Evolutionary conservation across 2,797 vertebrate genomes (phyloP).

Genomic region (Urocyon cinereoargenteus): DNA sequence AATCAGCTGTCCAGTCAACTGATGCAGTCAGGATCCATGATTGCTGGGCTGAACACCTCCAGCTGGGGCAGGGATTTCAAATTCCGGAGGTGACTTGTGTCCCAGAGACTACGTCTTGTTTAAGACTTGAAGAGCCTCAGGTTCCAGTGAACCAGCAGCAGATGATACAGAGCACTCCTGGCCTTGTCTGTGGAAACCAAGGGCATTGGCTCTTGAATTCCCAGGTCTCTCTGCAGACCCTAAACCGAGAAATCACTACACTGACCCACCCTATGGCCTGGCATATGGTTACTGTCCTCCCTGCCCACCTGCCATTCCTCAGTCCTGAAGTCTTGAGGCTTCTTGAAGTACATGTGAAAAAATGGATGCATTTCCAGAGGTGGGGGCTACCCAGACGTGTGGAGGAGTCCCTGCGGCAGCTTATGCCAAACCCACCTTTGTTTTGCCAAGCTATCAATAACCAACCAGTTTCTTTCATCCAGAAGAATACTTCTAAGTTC

Average conservation of each 20-base stretch:
- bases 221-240: not conserved
- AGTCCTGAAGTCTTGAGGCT: constrained; percentile 24
- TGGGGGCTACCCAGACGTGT: constrained; percentile 79
- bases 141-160: constrained; percentile 17
- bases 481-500: not conserved
- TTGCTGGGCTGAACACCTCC: constrained; percentile 2
- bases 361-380: constrained; percentile 76
- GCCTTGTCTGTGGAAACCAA: not conserved
- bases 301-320: constrained; percentile 18
- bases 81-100: not conserved
- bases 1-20: not conserved
- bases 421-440: constrained; percentile 38
- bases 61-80: not conserved
- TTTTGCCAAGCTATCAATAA: not conserved
- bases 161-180: not conserved
- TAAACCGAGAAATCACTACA: not conserved
- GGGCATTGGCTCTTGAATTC: not conserved
- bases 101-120: not conserved
- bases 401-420: constrained; percentile 68
- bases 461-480: not conserved
- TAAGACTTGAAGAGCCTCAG: not conserved
- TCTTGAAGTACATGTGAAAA: constrained; percentile 77
- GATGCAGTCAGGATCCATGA: not conserved
- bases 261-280: not conserved
- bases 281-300: not conserved